These are phyloP conservation scores for Monopis laevigella DNA, from an alignment of 2,888 invertebrate genomes.

Conservation along the genomic window DNA sequence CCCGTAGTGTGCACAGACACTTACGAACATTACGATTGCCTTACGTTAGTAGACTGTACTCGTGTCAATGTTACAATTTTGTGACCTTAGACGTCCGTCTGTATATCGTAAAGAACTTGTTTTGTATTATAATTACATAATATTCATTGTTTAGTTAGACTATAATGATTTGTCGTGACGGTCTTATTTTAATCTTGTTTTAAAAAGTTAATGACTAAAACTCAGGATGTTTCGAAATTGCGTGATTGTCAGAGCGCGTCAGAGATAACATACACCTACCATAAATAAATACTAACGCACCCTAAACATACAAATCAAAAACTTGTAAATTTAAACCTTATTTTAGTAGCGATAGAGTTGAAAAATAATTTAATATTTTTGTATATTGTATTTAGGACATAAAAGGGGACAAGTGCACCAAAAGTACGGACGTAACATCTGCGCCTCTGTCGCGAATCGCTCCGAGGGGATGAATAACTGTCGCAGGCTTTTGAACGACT, in stretches of 20 bases:
- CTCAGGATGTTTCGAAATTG: background rate
- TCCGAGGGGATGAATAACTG: constrained; percentile 23
- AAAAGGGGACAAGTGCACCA: constrained; percentile 11
- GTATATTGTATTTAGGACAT: constrained; percentile 19
- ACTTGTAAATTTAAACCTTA: too few relatives aligned
- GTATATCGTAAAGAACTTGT: constrained; percentile 32
- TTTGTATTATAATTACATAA: constrained; percentile 36
- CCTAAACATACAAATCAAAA: too few relatives aligned
- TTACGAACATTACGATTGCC: too few relatives aligned
- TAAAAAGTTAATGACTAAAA: too few relatives aligned
- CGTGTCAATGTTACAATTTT: constrained; percentile 59
- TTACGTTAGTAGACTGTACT: constrained; percentile 1
- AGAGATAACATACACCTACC: constrained; percentile 2
- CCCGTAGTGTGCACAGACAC: constrained; percentile 21
- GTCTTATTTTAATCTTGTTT: too few relatives aligned
- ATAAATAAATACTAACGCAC: constrained; percentile 7
- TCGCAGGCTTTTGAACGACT: background rate
- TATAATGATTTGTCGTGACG: too few relatives aligned
- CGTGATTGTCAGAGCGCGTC: constrained; percentile 3
- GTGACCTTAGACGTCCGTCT: constrained; percentile 58
- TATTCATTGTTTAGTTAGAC: constrained; percentile 19
- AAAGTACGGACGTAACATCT: constrained; percentile 28
- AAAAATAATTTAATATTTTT: too few relatives aligned
- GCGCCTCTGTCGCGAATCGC: constrained; percentile 28
- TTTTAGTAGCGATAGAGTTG: too few relatives aligned